Conservation (phyloP, 2,797 vertebrate species). For the Cynodonichthys magdalenae region DNA sequence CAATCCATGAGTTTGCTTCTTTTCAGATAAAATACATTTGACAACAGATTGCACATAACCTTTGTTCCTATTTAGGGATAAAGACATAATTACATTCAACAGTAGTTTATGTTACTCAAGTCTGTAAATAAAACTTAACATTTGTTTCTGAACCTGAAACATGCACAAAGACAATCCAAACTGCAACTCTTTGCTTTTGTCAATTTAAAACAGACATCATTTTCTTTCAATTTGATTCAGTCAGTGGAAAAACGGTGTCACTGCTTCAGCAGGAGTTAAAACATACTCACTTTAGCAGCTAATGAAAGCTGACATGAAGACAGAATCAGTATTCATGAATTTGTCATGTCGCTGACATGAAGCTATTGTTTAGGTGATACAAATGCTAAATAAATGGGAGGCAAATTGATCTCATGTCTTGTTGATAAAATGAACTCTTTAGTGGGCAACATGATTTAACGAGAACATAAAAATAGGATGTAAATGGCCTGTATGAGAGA, state of each 20-base stretch:
- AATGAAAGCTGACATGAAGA: slow-evolving; percentile 41
- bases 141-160: background rate
- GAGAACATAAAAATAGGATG: too few relatives aligned
- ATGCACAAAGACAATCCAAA: background rate
- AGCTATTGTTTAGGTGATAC: slow-evolving; percentile 39
- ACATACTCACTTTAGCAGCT: slow-evolving; percentile 11
- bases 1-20: too few relatives aligned
- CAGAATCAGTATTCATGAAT: slow-evolving; percentile 54
- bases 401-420: slow-evolving; percentile 21
- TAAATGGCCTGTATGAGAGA: too few relatives aligned
- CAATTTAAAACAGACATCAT: background rate
- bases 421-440: slow-evolving; percentile 16
- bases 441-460: background rate
- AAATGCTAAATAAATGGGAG: slow-evolving; percentile 24
- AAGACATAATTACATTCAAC: too few relatives aligned
- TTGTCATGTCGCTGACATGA: slow-evolving; percentile 39
- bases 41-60: too few relatives aligned
- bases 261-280: slow-evolving; percentile 12
- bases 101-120: too few relatives aligned
- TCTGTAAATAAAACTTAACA: too few relatives aligned
- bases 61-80: too few relatives aligned
- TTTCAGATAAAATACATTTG: too few relatives aligned
- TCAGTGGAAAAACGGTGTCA: background rate
- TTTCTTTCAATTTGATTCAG: slow-evolving; percentile 12
- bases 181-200: background rate